Conservation (phyloP, 2,888 invertebrate species). For the Melanostoma mellinum region DNA sequence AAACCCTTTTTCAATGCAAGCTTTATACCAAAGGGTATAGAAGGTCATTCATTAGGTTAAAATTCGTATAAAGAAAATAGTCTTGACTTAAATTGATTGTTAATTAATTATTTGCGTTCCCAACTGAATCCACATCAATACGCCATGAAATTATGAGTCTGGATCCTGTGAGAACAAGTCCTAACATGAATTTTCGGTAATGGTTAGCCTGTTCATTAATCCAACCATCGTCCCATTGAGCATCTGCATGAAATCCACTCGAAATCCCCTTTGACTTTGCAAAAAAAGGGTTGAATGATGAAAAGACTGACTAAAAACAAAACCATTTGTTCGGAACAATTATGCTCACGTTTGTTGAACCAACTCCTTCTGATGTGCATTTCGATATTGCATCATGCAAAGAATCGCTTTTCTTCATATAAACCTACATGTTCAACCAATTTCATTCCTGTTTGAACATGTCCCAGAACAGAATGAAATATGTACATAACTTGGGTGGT, state of each 20-base stretch:
- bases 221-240: not conserved
- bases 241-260: constrained; percentile 25
- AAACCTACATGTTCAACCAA: not conserved
- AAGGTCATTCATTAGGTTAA: no score
- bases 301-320: constrained; percentile 36
- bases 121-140: no score
- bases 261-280: constrained; percentile 23
- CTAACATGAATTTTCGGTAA: constrained; percentile 25
- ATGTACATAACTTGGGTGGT: not conserved
- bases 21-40: no score
- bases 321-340: constrained; percentile 38
- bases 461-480: constrained; percentile 4
- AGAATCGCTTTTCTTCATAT: not conserved
- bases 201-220: constrained; percentile 11
- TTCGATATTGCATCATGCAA: constrained; percentile 26
- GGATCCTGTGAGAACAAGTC: constrained; percentile 25
- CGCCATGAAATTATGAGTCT: not conserved
- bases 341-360: not conserved
- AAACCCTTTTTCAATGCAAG: no score
- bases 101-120: no score
- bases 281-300: constrained; percentile 38
- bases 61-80: no score
- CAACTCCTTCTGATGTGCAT: constrained; percentile 29
- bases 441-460: constrained; percentile 44
- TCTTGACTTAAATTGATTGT: no score